Evolutionary conservation across 2,888 invertebrate species (phyloP).

Genomic region (Rhimphoctona megacephalus): DNA sequence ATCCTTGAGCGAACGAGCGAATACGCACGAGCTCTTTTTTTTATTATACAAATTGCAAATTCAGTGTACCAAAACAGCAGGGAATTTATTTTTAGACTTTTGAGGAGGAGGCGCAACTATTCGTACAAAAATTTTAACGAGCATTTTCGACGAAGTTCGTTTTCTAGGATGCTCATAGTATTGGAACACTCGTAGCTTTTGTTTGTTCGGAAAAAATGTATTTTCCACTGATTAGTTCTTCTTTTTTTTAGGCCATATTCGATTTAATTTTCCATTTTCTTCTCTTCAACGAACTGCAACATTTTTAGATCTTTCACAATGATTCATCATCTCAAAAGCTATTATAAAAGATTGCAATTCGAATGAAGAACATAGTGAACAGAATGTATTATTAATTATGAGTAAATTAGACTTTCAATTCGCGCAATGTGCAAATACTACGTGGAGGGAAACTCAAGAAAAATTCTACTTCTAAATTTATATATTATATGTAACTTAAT

Average conservation of each 20-base stretch:
- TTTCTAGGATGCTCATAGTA: neutral
- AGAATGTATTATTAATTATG: neutral
- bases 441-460: neutral
- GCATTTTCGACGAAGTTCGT: neutral
- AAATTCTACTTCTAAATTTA: neutral
- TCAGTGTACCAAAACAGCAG: constrained; percentile 2
- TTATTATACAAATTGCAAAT: constrained; percentile 5
- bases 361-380: neutral
- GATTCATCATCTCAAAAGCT: neutral
- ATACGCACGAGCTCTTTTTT: constrained; percentile 12
- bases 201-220: neutral
- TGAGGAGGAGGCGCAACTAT: neutral
- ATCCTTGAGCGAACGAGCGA: constrained; percentile 3
- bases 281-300: neutral
- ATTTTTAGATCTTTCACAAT: neutral
- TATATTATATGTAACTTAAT: neutral
- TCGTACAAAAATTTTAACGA: neutral
- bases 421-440: neutral
- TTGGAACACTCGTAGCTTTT: neutral
- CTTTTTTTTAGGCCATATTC: neutral
- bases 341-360: neutral
- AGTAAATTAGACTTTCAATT: neutral
- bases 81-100: constrained; percentile 14
- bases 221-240: neutral
- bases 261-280: neutral